A percentile compares a stretch with the other conserved stretches of the same genome.
phyloP scores from a whole-genome alignment of 1,140 invertebrate species.

The Leptopilina boulardi region DNA sequence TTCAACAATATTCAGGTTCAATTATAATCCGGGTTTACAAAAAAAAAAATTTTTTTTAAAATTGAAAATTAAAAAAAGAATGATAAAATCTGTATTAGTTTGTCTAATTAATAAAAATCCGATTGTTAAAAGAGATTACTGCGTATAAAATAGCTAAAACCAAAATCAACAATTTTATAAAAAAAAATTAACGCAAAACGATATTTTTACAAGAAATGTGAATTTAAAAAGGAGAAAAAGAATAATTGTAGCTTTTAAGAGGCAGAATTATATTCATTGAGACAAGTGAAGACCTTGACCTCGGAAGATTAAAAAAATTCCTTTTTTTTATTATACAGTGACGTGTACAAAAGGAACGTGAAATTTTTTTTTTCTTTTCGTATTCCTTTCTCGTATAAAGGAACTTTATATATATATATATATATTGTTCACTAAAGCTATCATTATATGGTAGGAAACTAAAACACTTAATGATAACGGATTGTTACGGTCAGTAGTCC shows the following conservation, averaged over 20 bases:
- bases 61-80: neutral
- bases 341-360: neutral
- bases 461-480: constrained; percentile 16
- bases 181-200: neutral
- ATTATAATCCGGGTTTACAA: neutral
- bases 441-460: constrained; percentile 6
- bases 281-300: constrained; percentile 12
- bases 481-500: constrained; percentile 22
- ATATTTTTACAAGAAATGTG: neutral
- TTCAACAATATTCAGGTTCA: constrained; percentile 14
- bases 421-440: constrained; percentile 6
- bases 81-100: too few relatives aligned
- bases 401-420: too few relatives aligned
- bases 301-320: neutral
- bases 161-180: too few relatives aligned
- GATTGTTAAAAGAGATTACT: too few relatives aligned
- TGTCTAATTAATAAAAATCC: too few relatives aligned
- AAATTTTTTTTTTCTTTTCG: neutral
- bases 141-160: too few relatives aligned
- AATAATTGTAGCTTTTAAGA: neutral
- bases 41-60: neutral
- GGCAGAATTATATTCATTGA: neutral
- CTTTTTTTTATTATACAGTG: neutral
- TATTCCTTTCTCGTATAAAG: neutral
- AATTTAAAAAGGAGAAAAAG: neutral